Evolutionary conservation across 2,797 vertebrate species (phyloP).

Genomic region (Holocentrus rufus): DNA sequence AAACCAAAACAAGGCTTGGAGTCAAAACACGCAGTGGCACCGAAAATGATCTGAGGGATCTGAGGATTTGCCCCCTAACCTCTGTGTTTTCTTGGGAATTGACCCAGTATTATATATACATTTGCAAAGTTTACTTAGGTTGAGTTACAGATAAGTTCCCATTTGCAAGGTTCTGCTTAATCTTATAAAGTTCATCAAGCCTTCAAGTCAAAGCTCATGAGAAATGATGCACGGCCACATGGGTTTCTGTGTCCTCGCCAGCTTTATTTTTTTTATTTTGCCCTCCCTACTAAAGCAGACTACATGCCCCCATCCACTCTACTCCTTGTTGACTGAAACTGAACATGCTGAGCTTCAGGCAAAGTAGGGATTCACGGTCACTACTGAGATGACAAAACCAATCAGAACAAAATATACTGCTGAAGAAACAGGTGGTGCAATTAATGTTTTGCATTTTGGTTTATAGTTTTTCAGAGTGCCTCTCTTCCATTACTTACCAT

Average conservation of each 20-base stretch:
- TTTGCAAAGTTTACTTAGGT: slow-evolving; percentile 2
- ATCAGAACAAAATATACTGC: not conserved
- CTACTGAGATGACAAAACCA: slow-evolving; percentile 13
- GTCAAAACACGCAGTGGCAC: not conserved
- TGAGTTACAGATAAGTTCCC: slow-evolving; percentile 18
- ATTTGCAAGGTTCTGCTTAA: slow-evolving; percentile 33
- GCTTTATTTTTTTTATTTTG: slow-evolving; percentile 47
- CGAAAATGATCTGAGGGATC: not conserved
- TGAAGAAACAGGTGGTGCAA: not conserved
- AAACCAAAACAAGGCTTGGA: not conserved
- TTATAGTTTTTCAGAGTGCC: not conserved
- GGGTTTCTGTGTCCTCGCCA: slow-evolving; percentile 61
- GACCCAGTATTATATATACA: slow-evolving; percentile 22
- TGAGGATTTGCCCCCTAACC: not conserved
- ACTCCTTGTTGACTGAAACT: slow-evolving; percentile 31
- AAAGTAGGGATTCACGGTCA: too few species aligned
- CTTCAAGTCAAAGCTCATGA: slow-evolving; percentile 34
- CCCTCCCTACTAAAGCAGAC: slow-evolving; percentile 39
- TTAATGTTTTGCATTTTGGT: too few species aligned
- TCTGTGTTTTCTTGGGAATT: slow-evolving; percentile 31
- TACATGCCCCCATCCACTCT: slow-evolving; percentile 40
- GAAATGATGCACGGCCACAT: slow-evolving; percentile 64
- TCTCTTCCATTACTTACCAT: not conserved
- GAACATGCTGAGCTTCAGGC: too few species aligned
- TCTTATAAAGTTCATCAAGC: slow-evolving; percentile 47